Evolutionary conservation across 2,113 vertebrate genomes (phyloP).

Genomic region (Paraplagusia blochii): DNA sequence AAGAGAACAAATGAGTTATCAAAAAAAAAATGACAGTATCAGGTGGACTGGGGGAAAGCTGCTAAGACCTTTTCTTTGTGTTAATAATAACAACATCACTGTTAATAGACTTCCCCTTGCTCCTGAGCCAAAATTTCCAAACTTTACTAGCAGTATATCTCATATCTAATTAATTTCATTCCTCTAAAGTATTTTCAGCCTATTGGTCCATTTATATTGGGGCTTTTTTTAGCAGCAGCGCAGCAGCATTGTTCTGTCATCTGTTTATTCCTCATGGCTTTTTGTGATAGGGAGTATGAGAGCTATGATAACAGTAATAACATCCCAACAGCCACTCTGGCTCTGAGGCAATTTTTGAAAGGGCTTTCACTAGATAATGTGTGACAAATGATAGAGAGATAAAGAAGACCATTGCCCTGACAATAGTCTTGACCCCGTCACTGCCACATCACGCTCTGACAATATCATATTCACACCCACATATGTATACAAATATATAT

Average conservation of each 20-base stretch:
- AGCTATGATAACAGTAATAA: constrained; percentile 12
- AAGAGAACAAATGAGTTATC: not conserved
- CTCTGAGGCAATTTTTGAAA: constrained; percentile 26
- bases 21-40: not conserved
- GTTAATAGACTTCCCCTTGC: no score
- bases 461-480: no score
- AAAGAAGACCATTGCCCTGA: constrained; percentile 7
- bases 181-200: constrained; percentile 8
- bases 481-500: no score
- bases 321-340: not conserved
- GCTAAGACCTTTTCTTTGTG: not conserved
- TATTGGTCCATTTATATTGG: not conserved
- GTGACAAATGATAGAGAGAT: constrained; percentile 6
- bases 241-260: constrained; percentile 8
- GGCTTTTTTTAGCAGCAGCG: constrained; percentile 3
- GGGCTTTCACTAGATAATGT: constrained; percentile 14
- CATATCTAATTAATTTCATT: not conserved
- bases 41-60: no score
- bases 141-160: no score
- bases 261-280: not conserved
- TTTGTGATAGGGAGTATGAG: not conserved
- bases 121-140: no score
- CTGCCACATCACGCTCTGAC: no score
- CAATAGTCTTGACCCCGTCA: constrained; percentile 33
- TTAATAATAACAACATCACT: no score